A percentile compares a stretch with the other conserved stretches of the same genome.
Conservation (phyloP, 2,888 invertebrate species). For the Drosophila colorata region DNA sequence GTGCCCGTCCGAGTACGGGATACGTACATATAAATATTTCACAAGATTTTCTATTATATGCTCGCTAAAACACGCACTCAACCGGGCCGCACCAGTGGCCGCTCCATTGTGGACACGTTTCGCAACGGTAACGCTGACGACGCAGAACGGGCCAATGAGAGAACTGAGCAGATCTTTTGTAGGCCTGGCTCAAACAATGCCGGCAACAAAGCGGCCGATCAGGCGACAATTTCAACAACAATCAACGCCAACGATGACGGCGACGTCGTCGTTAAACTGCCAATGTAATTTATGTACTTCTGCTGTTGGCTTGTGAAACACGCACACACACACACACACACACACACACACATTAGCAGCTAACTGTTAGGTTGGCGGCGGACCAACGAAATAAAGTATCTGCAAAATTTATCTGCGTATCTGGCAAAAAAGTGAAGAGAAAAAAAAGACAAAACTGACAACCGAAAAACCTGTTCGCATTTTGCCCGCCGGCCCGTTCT, state of each 20-base stretch:
- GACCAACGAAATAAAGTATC: constrained; percentile 41
- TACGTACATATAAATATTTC: constrained; percentile 29
- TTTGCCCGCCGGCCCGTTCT: constrained; percentile 59
- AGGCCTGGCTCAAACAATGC: constrained; percentile 57
- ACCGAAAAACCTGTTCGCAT: constrained; percentile 63
- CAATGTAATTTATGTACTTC: constrained; percentile 78
- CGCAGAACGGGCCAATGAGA: constrained; percentile 39
- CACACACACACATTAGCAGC: constrained; percentile 29
- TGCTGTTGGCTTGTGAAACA: constrained; percentile 58
- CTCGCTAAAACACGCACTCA: constrained; percentile 51
- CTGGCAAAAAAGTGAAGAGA: constrained; percentile 24
- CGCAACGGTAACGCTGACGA: constrained; percentile 29
- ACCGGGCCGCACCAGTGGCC: constrained; percentile 23
- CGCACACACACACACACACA: constrained; percentile 15
- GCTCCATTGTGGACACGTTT: constrained; percentile 38
- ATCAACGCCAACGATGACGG: constrained; percentile 33
- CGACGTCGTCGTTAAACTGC: constrained; percentile 58
- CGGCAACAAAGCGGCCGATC: constrained; percentile 36
- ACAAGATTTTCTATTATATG: constrained; percentile 47
- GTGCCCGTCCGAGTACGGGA: not conserved
- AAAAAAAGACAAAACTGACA: constrained; percentile 16
- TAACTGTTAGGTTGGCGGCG: constrained; percentile 56
- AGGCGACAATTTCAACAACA: constrained; percentile 51
- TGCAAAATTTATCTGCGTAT: constrained; percentile 54
- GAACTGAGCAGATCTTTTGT: constrained; percentile 17